Base-by-base conservation (phyloP, 2,113 vertebrate species). In the Progne subis region DNA sequence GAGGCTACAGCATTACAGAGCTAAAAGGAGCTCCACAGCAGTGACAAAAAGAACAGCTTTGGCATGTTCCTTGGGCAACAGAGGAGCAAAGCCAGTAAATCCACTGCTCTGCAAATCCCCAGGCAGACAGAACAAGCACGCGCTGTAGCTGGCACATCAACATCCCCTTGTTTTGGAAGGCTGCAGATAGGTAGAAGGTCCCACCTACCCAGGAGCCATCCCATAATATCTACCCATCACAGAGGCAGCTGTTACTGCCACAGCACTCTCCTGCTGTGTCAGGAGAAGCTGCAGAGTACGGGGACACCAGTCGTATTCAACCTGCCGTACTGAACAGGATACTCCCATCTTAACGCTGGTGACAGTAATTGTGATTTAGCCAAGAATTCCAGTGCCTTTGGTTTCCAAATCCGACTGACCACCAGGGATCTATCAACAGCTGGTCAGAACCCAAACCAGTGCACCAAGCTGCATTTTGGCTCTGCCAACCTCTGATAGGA, bases 11-110 rank as follows among this genome's bases (percentile, higher is more conserved):
- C 1, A 43, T 55, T 43, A n/a, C 74, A 61, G 39, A 75, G 74
- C 14, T 56, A 32, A 67, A 85, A 68, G 59, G 31, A 91, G 76
- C 31, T 57, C 44, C 74, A 60, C 19, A 57, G 74, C 57, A 82
- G 61, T 0, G 0, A 59, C 50, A 65, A n/a, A 70, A 59, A 69
- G n/a, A 44, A 89, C 55, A 95, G 59, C 20, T 78, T 67, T 6
- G 4, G 57, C 61, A 31, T 2, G 19, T 49, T 93, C 56, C 83
- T 82, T 68, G 68, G 81, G 52, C 65, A 83, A 67, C 68, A 71
- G 25, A 85, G 53, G 9, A 90, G 32, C 47, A 92, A 84, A 90
- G 63, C 59, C 90, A 90, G 82, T n/a, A 76, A 85, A 82, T 26
- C 32, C 55, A 65, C 50, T 52, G 39, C 75, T 85, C 63, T 23